Percentiles rank a stretch among this genome's conserved stretches.
These are phyloP conservation scores for Esperia sulphurella DNA, from an alignment of 2,888 invertebrate genomes.

Conservation along the genomic window DNA sequence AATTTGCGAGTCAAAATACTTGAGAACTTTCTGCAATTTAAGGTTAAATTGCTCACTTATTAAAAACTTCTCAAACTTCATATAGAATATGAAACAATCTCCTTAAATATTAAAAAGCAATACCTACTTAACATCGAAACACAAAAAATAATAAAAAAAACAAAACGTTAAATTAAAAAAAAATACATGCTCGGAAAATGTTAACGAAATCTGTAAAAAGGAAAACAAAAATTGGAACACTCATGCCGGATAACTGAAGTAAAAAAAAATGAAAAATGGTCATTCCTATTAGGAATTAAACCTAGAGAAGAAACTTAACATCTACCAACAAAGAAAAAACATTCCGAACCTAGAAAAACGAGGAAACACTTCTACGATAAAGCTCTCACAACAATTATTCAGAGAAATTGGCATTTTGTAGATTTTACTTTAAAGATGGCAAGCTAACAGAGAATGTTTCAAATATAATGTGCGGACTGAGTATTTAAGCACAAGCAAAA, in stretches of 20 bases:
- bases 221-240: conserved; percentile 22
- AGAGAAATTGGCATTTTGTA: conserved; percentile 2
- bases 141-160: conserved; percentile 20
- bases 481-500: neutral
- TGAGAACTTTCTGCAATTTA: too few relatives aligned
- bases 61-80: too few relatives aligned
- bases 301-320: conserved; percentile 15
- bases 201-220: conserved; percentile 18
- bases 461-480: neutral
- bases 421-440: neutral
- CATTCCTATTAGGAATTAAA: neutral
- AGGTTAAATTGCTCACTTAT: too few relatives aligned
- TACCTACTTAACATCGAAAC: conserved; percentile 31
- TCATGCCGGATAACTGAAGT: conserved; percentile 27
- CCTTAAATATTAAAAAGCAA: conserved; percentile 6
- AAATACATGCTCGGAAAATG: conserved; percentile 25
- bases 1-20: too few relatives aligned
- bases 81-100: neutral
- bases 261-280: neutral
- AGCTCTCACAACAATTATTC: conserved; percentile 8
- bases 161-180: too few relatives aligned
- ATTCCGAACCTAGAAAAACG: conserved; percentile 13
- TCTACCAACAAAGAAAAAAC: conserved; percentile 21
- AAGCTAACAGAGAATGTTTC: neutral
- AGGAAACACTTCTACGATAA: conserved; percentile 5